Evolutionary conservation across 2,113 vertebrate genomes (phyloP).

Genomic region (Triplophysa rosa): DNA sequence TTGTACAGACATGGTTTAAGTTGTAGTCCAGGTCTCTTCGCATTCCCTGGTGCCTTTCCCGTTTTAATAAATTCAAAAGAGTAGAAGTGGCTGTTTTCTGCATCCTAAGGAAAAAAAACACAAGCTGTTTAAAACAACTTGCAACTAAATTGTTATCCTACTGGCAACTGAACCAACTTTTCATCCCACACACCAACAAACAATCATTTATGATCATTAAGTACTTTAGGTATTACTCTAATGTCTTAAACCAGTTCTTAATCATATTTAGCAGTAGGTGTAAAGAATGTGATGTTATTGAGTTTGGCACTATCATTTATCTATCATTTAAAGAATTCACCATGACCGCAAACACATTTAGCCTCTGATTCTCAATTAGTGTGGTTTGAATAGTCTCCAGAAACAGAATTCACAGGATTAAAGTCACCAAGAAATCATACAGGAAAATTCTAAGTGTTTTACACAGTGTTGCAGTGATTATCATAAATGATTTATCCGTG

Average conservation of each 20-base stretch:
- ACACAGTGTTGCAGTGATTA: too few relatives aligned
- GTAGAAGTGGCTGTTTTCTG: conserved; percentile 84
- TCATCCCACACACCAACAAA: conserved; percentile 1
- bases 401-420: too few relatives aligned
- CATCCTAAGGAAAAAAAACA: conserved; percentile 71
- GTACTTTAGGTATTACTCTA: background rate
- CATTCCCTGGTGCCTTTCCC: conserved; percentile 53
- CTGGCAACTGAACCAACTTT: background rate
- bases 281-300: too few relatives aligned
- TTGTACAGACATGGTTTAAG: conserved; percentile 89
- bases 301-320: background rate
- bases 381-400: too few relatives aligned
- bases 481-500: too few relatives aligned
- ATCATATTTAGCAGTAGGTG: background rate
- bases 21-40: conserved; percentile 69
- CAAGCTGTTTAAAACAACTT: background rate
- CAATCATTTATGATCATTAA: conserved; percentile 10
- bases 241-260: background rate
- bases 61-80: conserved; percentile 85
- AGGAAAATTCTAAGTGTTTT: too few relatives aligned
- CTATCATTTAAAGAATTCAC: too few relatives aligned
- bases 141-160: too few relatives aligned
- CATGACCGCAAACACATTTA: too few relatives aligned
- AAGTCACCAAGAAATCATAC: too few relatives aligned
- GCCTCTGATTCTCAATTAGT: too few relatives aligned